A percentile compares a stretch with the other conserved stretches of the same genome.
Conservation (phyloP, 2,888 invertebrate genomes). For the Platycheirus albimanus region DNA sequence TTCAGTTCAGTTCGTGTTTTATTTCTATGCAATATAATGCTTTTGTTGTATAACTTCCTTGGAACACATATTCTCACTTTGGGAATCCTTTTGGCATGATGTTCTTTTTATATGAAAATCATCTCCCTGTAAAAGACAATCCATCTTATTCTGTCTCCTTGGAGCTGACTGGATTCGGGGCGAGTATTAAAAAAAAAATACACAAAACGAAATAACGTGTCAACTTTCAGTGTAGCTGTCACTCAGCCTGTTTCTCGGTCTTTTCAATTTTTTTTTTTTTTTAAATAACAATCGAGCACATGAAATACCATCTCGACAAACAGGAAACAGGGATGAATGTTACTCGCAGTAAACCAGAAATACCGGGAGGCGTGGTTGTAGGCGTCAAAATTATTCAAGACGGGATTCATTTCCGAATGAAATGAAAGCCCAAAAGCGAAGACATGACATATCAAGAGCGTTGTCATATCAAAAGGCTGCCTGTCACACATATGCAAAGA, state of each 20-base stretch:
- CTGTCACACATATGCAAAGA: conserved; percentile 38
- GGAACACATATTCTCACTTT: conserved; percentile 71
- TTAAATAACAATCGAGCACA: conserved; percentile 51
- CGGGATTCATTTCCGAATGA: conserved; percentile 51
- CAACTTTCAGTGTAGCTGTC: conserved; percentile 73
- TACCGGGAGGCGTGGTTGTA: conserved; percentile 54
- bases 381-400: conserved; percentile 69
- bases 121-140: conserved; percentile 46
- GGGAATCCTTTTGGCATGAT: conserved; percentile 58
- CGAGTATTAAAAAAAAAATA: conserved; percentile 19
- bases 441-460: conserved; percentile 61
- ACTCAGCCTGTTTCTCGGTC: conserved; percentile 48
- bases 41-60: conserved; percentile 70
- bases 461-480: conserved; percentile 54
- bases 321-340: conserved; percentile 54
- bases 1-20: conserved; percentile 17
- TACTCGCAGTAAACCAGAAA: conserved; percentile 26
- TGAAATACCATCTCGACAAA: conserved; percentile 27
- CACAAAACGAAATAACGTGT: conserved; percentile 71
- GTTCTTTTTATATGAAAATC: conserved; percentile 52
- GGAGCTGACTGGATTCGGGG: conserved; percentile 45
- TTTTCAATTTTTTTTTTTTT: too few relatives aligned
- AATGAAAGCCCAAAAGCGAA: conserved; percentile 35
- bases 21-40: conserved; percentile 27
- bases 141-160: conserved; percentile 60